Evolutionary conservation across 37 sponge, comb jelly and placozoan genomes (phyloP).

Genomic region (Oopsacas minuta): DNA sequence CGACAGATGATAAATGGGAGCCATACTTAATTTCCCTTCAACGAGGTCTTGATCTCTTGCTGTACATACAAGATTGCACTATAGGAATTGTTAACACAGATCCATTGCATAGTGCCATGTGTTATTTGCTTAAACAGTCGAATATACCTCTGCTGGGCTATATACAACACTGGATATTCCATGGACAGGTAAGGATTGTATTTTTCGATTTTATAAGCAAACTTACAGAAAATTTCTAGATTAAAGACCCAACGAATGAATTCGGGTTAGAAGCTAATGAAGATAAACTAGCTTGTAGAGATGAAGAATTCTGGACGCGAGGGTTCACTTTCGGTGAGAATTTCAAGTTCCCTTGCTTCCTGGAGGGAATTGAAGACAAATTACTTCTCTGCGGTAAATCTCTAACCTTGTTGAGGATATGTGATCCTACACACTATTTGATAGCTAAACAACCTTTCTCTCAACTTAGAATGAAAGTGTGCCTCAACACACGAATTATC

Average conservation of each 20-base stretch:
- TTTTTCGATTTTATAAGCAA: too few relatives aligned
- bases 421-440: not conserved
- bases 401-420: not conserved
- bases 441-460: not conserved
- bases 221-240: too few relatives aligned
- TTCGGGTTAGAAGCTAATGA: not conserved
- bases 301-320: conserved; percentile 14
- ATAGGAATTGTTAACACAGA: not conserved
- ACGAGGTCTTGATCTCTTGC: not conserved
- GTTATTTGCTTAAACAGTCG: not conserved
- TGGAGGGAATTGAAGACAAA: not conserved
- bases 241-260: not conserved
- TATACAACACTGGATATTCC: conserved; percentile 7
- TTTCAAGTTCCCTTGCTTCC: not conserved
- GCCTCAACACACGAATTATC: not conserved
- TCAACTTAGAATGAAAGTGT: not conserved
- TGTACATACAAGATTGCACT: not conserved
- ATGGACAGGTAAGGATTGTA: conserved; percentile 7
- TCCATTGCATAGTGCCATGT: not conserved
- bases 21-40: not conserved
- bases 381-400: not conserved
- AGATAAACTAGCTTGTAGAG: not conserved
- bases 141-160: not conserved
- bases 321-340: not conserved
- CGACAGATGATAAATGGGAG: not conserved